Conservation (phyloP, 2,797 vertebrate species). For the Molossus molossus region DNA sequence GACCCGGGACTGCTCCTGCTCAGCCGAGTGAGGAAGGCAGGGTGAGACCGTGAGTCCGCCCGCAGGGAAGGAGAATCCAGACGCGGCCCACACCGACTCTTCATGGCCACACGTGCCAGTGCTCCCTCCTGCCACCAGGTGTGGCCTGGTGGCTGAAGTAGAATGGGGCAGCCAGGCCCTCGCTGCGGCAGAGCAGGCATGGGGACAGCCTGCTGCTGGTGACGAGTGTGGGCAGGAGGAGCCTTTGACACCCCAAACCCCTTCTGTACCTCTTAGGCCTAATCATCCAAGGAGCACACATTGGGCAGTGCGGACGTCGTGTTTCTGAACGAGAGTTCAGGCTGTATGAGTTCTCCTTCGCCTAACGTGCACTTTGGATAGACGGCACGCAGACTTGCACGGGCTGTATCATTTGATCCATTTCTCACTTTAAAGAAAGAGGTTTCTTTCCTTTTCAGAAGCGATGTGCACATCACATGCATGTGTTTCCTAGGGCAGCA, state of each 20-base stretch:
- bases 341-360: not conserved
- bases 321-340: not conserved
- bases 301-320: not conserved
- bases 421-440: not conserved
- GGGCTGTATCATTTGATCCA: not conserved
- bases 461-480: not conserved
- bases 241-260: not conserved
- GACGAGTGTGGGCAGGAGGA: not conserved
- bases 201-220: not conserved
- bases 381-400: not conserved
- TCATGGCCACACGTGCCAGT: fast-evolving
- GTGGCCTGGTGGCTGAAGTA: not conserved
- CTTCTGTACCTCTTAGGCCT: not conserved
- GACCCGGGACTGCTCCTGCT: not conserved
- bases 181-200: not conserved
- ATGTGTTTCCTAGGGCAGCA: not conserved
- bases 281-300: not conserved
- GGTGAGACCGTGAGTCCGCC: fast-evolving
- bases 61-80: not conserved
- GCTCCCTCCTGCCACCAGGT: not conserved
- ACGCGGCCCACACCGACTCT: not conserved
- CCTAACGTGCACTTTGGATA: not conserved
- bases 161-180: not conserved
- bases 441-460: not conserved
- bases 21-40: not conserved